These are phyloP conservation scores for Itoplectis maculator DNA, from an alignment of 2,888 invertebrate species.

Conservation along the genomic window DNA sequence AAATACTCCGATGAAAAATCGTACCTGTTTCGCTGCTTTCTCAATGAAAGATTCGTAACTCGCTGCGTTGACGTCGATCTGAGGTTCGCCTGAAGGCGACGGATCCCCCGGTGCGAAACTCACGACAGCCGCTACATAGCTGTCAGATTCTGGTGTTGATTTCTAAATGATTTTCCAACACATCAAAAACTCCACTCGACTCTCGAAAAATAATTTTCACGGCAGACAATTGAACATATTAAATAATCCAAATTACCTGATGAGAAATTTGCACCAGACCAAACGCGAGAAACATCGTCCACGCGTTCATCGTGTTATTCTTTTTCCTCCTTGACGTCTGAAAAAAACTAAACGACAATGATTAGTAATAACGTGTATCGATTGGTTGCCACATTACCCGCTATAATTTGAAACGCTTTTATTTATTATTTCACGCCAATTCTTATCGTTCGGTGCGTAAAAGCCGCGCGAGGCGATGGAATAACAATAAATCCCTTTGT, in stretches of 20 bases:
- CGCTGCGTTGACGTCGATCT: constrained; percentile 62
- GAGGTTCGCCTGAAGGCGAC: constrained; percentile 53
- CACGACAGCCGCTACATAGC: constrained; percentile 77
- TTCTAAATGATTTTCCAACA: constrained; percentile 56
- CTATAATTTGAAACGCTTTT: neutral
- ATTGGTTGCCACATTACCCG: neutral
- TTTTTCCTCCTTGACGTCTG: constrained; percentile 7
- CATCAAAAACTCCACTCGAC: neutral
- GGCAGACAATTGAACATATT: neutral
- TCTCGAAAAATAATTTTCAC: neutral
- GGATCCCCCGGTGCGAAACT: constrained; percentile 71
- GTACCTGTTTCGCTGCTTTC: constrained; percentile 71
- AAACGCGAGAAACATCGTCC: constrained; percentile 14
- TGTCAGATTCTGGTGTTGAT: constrained; percentile 67
- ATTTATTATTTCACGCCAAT: constrained; percentile 1
- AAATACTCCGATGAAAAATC: constrained; percentile 42
- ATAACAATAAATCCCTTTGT: neutral
- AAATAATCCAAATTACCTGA: constrained; percentile 44
- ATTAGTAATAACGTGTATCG: neutral
- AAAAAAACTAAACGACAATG: constrained; percentile 12
- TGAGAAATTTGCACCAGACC: constrained; percentile 29
- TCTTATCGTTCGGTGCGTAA: neutral
- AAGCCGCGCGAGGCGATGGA: neutral
- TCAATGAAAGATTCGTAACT: constrained; percentile 70
- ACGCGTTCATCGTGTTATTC: constrained; percentile 27